These are phyloP conservation scores for Chrysocyon brachyurus DNA, from an alignment of 2,797 vertebrate species.

Conservation along the genomic window DNA sequence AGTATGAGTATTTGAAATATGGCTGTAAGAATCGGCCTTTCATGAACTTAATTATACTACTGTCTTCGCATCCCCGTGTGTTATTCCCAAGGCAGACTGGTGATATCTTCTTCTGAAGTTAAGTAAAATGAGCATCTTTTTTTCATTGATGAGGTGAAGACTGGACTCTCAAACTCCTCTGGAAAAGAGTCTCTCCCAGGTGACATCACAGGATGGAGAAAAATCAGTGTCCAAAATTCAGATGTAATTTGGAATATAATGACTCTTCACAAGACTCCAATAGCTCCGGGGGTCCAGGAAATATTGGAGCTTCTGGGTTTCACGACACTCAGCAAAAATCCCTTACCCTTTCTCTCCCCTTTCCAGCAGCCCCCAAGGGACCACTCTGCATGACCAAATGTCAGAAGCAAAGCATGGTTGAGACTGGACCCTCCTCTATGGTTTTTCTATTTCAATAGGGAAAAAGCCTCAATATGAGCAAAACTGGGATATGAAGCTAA, in stretches of 20 bases:
- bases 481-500: neutral
- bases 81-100: slow-evolving; percentile 86
- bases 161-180: neutral
- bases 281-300: neutral
- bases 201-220: neutral
- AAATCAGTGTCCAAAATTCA: neutral
- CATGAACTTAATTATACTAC: slow-evolving; percentile 89
- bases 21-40: slow-evolving; percentile 87
- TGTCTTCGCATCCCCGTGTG: slow-evolving; percentile 88
- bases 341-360: neutral
- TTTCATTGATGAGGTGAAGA: neutral
- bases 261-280: neutral
- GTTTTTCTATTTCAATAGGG: neutral
- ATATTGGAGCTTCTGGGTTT: neutral
- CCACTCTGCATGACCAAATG: neutral
- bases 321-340: neutral
- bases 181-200: neutral
- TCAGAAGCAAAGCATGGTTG: neutral
- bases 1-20: slow-evolving; percentile 87
- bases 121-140: slow-evolving; percentile 64
- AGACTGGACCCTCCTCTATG: neutral
- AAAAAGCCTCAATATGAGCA: neutral
- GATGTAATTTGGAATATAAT: neutral
- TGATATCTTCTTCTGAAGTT: slow-evolving; percentile 85
- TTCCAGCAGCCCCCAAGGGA: neutral